A percentile compares a stretch with the other conserved stretches of the same genome.
Conservation (phyloP, 2,888 invertebrate species). For the Acleris literana region DNA sequence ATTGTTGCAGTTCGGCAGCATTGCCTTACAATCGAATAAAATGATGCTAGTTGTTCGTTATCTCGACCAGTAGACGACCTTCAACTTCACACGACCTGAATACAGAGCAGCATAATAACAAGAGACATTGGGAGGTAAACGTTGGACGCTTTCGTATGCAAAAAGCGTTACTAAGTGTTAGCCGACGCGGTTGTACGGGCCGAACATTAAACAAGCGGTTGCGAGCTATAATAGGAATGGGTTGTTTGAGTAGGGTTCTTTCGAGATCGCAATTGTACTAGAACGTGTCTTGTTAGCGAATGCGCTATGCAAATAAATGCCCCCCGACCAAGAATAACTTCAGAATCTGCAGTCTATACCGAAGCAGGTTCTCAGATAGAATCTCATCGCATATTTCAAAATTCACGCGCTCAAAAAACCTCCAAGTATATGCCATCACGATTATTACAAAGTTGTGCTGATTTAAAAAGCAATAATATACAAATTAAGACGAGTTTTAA, state of each 20-base stretch:
- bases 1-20: conserved; percentile 35
- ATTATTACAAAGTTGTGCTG: not conserved
- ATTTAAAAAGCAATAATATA: not conserved
- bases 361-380: conserved; percentile 20
- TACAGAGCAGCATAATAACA: conserved; percentile 77
- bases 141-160: conserved; percentile 80
- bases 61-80: conserved; percentile 74
- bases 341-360: conserved; percentile 29
- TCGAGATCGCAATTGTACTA: conserved; percentile 81
- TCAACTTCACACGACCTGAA: conserved; percentile 72
- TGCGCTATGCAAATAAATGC: conserved; percentile 80
- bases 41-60: conserved; percentile 68
- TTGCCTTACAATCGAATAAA: conserved; percentile 54
- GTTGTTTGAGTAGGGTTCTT: conserved; percentile 83
- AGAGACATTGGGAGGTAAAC: conserved; percentile 74
- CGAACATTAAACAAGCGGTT: conserved; percentile 82
- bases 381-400: conserved; percentile 20
- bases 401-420: conserved; percentile 18
- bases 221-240: conserved; percentile 81
- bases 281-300: conserved; percentile 83
- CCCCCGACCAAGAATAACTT: conserved; percentile 23
- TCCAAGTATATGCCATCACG: not conserved
- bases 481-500: not conserved
- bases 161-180: conserved; percentile 81
- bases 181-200: conserved; percentile 80